Evolutionary conservation across 2,888 invertebrate species (phyloP).

Genomic region (Leucania comma): DNA sequence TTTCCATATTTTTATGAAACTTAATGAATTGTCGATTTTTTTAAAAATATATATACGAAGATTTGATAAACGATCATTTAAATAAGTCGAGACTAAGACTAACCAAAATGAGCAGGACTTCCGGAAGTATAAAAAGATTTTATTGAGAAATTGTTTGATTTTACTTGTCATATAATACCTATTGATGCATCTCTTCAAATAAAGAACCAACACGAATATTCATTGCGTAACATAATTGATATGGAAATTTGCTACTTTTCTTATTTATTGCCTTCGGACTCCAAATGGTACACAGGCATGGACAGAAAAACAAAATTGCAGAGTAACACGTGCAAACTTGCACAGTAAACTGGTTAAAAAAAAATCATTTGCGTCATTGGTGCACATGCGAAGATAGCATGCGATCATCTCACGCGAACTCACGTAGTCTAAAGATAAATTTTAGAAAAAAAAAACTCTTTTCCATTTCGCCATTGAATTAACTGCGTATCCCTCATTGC

Average conservation of each 20-base stretch:
- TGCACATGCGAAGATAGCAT: constrained; percentile 65
- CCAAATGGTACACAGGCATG: constrained; percentile 34
- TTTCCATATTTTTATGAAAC: background rate
- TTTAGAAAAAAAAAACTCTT: constrained; percentile 10
- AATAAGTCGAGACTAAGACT: background rate
- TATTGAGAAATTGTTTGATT: background rate
- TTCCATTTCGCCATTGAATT: constrained; percentile 9
- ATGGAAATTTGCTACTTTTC: constrained; percentile 23
- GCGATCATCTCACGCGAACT: constrained; percentile 62
- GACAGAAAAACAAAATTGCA: constrained; percentile 46
- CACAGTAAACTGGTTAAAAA: constrained; percentile 50
- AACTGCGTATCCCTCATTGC: constrained; percentile 21
- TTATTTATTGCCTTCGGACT: constrained; percentile 34
- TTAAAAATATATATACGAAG: constrained; percentile 19
- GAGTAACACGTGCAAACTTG: constrained; percentile 48
- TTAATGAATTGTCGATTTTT: constrained; percentile 13
- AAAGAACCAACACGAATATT: constrained; percentile 9
- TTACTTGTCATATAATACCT: no score
- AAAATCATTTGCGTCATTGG: constrained; percentile 66
- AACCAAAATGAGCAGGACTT: background rate
- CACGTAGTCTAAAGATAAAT: constrained; percentile 6
- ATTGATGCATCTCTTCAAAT: background rate
- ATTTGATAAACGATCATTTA: background rate
- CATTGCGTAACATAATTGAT: constrained; percentile 20
- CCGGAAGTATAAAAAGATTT: background rate